Percentiles rank a stretch among this genome's conserved stretches.
Conservation (phyloP, 2,113 vertebrate species). For the Hippocampus comes region DNA sequence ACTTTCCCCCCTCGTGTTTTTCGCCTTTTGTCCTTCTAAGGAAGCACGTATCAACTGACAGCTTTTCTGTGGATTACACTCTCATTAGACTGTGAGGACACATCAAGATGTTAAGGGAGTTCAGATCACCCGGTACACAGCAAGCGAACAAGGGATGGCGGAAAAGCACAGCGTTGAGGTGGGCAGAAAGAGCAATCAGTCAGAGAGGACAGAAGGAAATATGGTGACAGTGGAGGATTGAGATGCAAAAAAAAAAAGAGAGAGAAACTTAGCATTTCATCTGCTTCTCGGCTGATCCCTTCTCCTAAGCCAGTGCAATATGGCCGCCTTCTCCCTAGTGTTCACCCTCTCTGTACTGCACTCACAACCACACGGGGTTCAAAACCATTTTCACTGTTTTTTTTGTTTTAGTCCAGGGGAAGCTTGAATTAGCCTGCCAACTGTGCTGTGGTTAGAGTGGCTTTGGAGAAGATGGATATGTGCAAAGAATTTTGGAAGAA, state of each 20-base stretch:
- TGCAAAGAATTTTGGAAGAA: conserved; percentile 42
- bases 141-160: conserved; percentile 21
- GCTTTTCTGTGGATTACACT: conserved; percentile 80
- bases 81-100: conserved; percentile 77
- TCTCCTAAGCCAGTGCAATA: conserved; percentile 72
- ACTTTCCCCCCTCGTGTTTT: conserved; percentile 52
- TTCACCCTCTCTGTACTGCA: conserved; percentile 36
- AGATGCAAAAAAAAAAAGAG: conserved; percentile 25
- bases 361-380: conserved; percentile 30
- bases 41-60: conserved; percentile 79
- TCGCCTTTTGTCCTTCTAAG: conserved; percentile 66
- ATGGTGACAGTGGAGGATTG: conserved; percentile 24
- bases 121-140: conserved; percentile 64
- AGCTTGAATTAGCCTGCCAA: conserved; percentile 62
- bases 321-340: conserved; percentile 65
- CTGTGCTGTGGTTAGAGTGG: conserved; percentile 52
- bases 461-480: conserved; percentile 41
- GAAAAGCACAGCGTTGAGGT: background rate
- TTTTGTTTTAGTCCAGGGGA: conserved; percentile 47
- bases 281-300: conserved; percentile 68
- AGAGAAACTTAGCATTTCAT: conserved; percentile 57
- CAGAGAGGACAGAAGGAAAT: conserved; percentile 9
- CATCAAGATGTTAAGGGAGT: conserved; percentile 77
- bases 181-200: background rate
- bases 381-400: conserved; percentile 50